Conservation (phyloP, 2,888 invertebrate genomes). For the Rapana venosa region DNA sequence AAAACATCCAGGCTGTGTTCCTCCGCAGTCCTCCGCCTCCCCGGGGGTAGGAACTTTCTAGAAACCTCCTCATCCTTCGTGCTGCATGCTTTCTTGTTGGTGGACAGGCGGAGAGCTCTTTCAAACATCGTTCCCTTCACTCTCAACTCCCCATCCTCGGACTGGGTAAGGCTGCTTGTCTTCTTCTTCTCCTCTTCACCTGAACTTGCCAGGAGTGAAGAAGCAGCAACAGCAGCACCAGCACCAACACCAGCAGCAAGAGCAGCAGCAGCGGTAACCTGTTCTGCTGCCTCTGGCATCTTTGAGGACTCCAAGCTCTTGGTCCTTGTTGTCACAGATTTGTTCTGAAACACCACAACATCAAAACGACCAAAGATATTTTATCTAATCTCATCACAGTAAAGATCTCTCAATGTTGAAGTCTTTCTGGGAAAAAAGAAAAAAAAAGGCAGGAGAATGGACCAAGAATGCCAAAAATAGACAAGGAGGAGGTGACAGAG, state of each 20-base stretch:
- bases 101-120: conserved; percentile 38
- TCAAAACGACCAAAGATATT: neutral
- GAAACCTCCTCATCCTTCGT: neutral
- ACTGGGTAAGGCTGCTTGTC: neutral
- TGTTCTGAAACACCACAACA: neutral
- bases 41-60: neutral
- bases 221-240: neutral
- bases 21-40: neutral
- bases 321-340: neutral
- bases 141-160: conserved; percentile 29
- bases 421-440: too few relatives aligned
- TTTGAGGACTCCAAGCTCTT: neutral
- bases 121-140: conserved; percentile 43
- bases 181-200: neutral
- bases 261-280: neutral
- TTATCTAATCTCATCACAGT: neutral
- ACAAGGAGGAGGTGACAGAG: too few relatives aligned
- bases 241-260: neutral
- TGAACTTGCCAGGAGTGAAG: neutral
- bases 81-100: neutral
- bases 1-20: too few relatives aligned
- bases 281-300: neutral
- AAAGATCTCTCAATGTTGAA: too few relatives aligned
- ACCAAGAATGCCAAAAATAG: too few relatives aligned
- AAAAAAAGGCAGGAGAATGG: too few relatives aligned